These are phyloP conservation scores for Rhinoderma darwinii DNA, from an alignment of 2,113 vertebrate species.

Conservation along the genomic window DNA sequence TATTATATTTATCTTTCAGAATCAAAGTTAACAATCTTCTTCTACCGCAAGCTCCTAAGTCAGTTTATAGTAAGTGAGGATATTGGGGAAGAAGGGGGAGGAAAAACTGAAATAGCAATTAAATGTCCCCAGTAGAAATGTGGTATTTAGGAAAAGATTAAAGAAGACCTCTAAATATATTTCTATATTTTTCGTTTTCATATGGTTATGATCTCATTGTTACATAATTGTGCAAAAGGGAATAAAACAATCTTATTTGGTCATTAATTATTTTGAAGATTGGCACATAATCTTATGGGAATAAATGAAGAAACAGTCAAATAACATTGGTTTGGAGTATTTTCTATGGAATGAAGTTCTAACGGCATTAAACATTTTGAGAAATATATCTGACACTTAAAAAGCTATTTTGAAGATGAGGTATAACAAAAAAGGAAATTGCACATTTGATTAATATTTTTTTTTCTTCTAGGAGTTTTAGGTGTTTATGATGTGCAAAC, in stretches of 20 bases:
- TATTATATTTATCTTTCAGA: neutral
- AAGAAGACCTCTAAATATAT: neutral
- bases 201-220: neutral
- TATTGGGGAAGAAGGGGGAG: neutral
- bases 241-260: neutral
- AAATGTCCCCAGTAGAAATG: neutral
- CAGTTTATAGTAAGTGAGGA: neutral
- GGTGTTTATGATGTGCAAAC: constrained; percentile 34
- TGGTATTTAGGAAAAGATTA: neutral
- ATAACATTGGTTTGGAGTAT: neutral
- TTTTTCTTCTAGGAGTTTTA: neutral
- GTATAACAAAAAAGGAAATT: constrained; percentile 7
- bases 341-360: neutral
- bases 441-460: constrained; percentile 25
- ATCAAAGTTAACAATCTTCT: neutral
- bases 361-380: neutral
- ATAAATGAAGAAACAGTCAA: neutral
- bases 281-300: neutral
- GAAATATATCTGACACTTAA: neutral
- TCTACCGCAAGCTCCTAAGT: neutral
- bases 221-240: constrained; percentile 20
- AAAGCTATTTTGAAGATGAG: constrained; percentile 1
- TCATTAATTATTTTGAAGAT: constrained; percentile 14
- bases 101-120: neutral
- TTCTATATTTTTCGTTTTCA: constrained; percentile 2